Percentiles rank a stretch among this genome's conserved stretches.
phyloP scores from a whole-genome alignment of 1,140 invertebrate genomes.

The Trinorchestia longiramus region DNA sequence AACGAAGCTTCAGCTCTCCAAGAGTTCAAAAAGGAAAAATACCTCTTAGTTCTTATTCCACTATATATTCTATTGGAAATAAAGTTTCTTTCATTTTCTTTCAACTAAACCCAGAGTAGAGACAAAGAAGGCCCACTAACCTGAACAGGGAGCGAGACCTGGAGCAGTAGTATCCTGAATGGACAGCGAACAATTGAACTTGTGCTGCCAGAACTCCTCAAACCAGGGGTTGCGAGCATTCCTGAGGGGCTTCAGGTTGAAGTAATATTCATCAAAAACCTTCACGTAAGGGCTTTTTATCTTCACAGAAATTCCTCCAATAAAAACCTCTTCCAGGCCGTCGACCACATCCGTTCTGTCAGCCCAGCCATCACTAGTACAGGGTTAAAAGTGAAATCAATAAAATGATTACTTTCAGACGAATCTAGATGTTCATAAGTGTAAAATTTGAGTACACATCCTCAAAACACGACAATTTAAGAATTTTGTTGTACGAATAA shows the following conservation, averaged over 20 bases:
- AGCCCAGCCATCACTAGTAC: constrained; percentile 80
- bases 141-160: constrained; percentile 43
- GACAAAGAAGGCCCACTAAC: neutral
- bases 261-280: constrained; percentile 80
- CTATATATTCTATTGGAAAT: no score
- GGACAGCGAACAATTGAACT: constrained; percentile 73
- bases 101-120: no score
- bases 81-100: no score
- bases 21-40: no score
- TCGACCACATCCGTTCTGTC: constrained; percentile 82
- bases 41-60: no score
- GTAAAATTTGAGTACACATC: no score
- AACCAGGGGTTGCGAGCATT: constrained; percentile 80
- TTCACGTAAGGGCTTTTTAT: constrained; percentile 80
- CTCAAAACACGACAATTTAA: no score
- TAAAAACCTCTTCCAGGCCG: constrained; percentile 78
- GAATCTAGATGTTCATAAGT: neutral
- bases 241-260: constrained; percentile 73
- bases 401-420: neutral
- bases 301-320: constrained; percentile 80
- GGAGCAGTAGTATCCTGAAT: constrained; percentile 69
- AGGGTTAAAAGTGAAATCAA: neutral
- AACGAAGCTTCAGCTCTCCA: no score
- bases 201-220: constrained; percentile 79
- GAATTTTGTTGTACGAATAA: no score